Base-by-base conservation (phyloP, 1,140 invertebrate species). In the Trialeurodes vaporariorum region DNA sequence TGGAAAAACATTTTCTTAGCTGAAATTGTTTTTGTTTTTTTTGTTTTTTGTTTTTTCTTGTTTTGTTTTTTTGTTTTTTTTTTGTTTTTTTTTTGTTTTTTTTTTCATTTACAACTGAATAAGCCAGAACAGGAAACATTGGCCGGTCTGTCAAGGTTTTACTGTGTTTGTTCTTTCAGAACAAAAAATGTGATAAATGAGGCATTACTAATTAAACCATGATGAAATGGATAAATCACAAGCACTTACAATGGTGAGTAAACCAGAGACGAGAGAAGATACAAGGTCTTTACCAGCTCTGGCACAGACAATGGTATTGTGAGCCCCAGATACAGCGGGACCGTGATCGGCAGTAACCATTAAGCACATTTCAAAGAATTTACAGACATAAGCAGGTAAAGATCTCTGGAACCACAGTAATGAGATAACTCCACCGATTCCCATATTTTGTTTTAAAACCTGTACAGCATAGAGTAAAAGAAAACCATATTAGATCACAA, bases 271-370 rank as follows among this genome's bases (percentile, higher is more conserved):
- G 1, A 96, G 79, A 25, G 93, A 96, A 1, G 96, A 99, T 61
- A 99, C 93, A 25, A 99, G 84, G 85, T 99, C 97, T 82, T 99
- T 99, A 23, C 98, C 98, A 61, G 98, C 98, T 70, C 98, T 81
- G 1, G 98, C 96, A 76, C 96, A 98, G 9, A 99, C 98, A 78
- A 99, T 99, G 21, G 97, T 99, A 78, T 99, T 99, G 77, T 99
- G 97, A 0, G 97, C 97, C 22, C 97, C 98, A 11, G 94, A 97
- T 0, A 99, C 98, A 13, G 97, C 98, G 0, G 98, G 97, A 25
- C 97, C 98, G 78, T 99, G 98, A 82, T 99, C 98, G 63, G 98
- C 98, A 0, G 98, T 99, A 27, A 99, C 91, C 87, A 99, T 98
- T 27, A 99, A 81, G 75, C 96, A 97, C 92, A 99, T 98, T 82